These are phyloP conservation scores for Pteropus rufus DNA, from an alignment of 2,797 vertebrate genomes.

Conservation along the genomic window DNA sequence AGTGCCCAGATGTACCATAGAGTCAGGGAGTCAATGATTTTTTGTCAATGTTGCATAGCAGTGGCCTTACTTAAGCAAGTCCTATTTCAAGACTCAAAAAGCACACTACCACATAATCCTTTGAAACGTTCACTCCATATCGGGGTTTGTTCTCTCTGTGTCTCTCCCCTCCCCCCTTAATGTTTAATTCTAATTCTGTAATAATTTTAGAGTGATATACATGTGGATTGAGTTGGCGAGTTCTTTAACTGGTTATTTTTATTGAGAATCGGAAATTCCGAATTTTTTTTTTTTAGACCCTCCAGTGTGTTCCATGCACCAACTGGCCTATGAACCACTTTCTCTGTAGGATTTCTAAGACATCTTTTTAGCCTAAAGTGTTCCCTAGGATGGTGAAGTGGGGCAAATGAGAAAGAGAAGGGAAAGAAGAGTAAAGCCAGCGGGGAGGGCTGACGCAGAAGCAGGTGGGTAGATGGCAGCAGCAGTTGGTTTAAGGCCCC, in stretches of 20 bases:
- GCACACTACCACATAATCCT: neutral
- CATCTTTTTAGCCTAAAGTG: neutral
- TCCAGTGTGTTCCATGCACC: neutral
- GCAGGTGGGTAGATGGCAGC: neutral
- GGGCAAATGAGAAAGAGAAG: neutral
- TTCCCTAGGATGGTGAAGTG: neutral
- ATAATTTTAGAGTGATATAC: neutral
- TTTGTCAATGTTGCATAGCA: neutral
- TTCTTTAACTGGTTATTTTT: neutral
- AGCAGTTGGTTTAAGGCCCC: neutral
- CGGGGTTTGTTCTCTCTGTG: no score
- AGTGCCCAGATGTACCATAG: no score
- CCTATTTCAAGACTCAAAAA: neutral
- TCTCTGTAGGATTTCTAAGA: neutral
- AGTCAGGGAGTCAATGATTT: neutral
- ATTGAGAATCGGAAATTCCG: neutral
- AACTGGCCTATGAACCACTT: neutral
- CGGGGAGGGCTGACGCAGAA: neutral
- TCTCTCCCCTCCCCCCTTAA: neutral
- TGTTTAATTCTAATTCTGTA: constrained; percentile 25
- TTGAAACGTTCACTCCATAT: neutral
- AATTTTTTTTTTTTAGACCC: neutral
- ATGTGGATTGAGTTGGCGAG: neutral
- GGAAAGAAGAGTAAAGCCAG: neutral
- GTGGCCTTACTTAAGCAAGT: neutral